Conservation (phyloP, 1,140 invertebrate genomes). For the Druon quercuslanigerum region DNA sequence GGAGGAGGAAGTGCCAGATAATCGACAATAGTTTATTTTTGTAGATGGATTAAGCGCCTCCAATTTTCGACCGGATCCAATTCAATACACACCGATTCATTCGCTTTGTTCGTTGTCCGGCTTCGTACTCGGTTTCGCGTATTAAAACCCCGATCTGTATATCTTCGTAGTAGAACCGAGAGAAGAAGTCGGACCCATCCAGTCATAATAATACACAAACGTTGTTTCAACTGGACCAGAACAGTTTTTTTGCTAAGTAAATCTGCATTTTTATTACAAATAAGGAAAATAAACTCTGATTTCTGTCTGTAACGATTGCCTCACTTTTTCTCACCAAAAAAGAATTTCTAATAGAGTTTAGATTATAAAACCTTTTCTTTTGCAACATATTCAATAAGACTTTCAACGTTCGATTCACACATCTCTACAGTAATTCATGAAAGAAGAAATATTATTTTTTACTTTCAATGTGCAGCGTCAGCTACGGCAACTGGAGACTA, state of each 20-base stretch:
- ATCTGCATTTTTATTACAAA: neutral
- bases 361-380: too few species aligned
- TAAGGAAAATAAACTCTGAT: conserved; percentile 4
- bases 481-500: too few species aligned
- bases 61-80: conserved; percentile 58
- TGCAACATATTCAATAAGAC: too few species aligned
- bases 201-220: conserved; percentile 12
- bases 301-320: neutral
- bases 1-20: neutral
- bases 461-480: too few species aligned
- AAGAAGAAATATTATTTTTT: too few species aligned
- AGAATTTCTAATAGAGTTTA: too few species aligned
- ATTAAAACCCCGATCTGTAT: conserved; percentile 22
- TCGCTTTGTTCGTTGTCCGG: conserved; percentile 1
- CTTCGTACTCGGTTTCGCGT: neutral
- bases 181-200: conserved; percentile 25
- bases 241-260: conserved; percentile 13
- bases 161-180: neutral
- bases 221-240: neutral
- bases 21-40: conserved; percentile 51
- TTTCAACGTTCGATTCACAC: too few species aligned
- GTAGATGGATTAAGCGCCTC: conserved; percentile 53
- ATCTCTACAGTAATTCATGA: too few species aligned
- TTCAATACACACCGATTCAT: conserved; percentile 26
- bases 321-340: neutral